Evolutionary conservation across 2,113 vertebrate genomes (phyloP), one percentile per base, ranked within the genome.

Genomic region (Reinhardtius hippoglossoides): DNA sequence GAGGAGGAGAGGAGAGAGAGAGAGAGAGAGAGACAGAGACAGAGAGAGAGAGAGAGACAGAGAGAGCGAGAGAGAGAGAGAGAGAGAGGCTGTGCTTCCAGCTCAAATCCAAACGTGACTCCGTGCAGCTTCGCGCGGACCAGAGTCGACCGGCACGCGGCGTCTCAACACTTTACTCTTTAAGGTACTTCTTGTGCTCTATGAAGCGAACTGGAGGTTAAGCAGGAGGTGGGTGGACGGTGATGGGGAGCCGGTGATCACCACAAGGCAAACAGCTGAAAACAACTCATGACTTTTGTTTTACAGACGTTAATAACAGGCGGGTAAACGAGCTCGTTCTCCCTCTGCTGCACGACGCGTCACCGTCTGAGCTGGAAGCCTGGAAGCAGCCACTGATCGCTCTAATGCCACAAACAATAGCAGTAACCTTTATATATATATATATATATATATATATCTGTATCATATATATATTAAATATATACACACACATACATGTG

Each of bases 61-160:
- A 67, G 46, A 79, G 26, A 78, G 20, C 44, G 26, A 78, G 23
- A 52, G 54, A 64, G 54, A 73, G 56, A 80, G 20, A 76, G 20
- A 67, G n/a, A 59, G 74, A 67, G 18, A 42, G 55, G 59, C 54
- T 48, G n/a, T 35, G 76, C 81, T 78, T 61, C 82, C 88, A 76
- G 80, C 82, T 90, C 66, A 57, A 67, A 44, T 76, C 66, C 14
- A 18, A 42, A 65, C 70, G 24, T 7, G 6, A 21, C n/a, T 9
- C 23, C 21, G 20, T 24, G 54, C 40, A 42, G 40, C 40, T 42
- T 13, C 40, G 0, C 10, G 9, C 13, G 40, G 40, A 42, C 12
- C 2, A 3, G 40, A 12, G 40, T 40, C 37, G 8, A 9, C 40
- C 40, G 12, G n/a, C n/a, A n/a, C 40, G 9, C 37, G 1, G 8